These are phyloP conservation scores for Oreotrochilus melanogaster DNA, from an alignment of 2,113 vertebrate species.

Conservation along the genomic window DNA sequence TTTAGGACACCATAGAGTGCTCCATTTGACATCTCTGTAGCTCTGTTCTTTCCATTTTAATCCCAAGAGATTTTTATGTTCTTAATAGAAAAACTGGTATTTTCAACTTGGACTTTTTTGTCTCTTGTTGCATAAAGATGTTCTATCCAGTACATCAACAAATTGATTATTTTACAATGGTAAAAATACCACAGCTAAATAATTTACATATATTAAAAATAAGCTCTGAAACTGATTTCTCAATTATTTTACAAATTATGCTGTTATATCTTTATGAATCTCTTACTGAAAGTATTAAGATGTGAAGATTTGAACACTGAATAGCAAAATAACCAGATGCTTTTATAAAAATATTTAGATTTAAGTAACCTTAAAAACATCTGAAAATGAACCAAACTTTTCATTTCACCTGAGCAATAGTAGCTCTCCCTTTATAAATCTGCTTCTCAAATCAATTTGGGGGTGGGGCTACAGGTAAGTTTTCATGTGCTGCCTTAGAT, in stretches of 20 bases:
- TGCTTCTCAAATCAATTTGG: background rate
- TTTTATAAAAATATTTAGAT: background rate
- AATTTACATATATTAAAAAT: background rate
- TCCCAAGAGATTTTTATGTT: background rate
- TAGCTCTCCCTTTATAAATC: background rate
- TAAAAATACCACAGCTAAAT: background rate
- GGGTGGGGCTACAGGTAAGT: accelerated
- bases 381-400: background rate
- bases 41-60: conserved; percentile 31
- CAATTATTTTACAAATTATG: background rate
- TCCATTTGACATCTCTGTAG: background rate
- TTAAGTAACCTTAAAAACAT: background rate
- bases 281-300: background rate
- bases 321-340: background rate
- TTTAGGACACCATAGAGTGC: background rate
- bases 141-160: background rate
- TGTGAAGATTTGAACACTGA: background rate
- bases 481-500: background rate
- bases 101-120: background rate
- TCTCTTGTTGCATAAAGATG: background rate
- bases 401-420: background rate
- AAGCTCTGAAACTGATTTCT: background rate
- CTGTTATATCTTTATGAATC: background rate
- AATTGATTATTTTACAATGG: background rate
- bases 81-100: background rate